These are phyloP conservation scores for Cataglyphis rosenhaueri DNA, from an alignment of 2,888 invertebrate species.

Conservation along the genomic window DNA sequence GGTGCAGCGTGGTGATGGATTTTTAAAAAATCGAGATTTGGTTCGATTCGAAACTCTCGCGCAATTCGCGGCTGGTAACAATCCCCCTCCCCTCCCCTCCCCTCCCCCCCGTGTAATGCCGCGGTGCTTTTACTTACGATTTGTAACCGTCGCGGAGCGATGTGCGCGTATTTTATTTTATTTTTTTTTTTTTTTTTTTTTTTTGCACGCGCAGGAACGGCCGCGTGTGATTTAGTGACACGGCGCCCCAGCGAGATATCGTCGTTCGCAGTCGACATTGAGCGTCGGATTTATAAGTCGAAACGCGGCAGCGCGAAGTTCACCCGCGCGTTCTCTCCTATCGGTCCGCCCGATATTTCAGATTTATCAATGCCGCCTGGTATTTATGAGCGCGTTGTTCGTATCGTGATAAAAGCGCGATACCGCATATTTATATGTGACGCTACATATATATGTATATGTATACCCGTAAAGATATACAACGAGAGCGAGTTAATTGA, in stretches of 20 bases:
- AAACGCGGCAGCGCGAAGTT: constrained; percentile 38
- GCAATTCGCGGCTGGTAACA: neutral
- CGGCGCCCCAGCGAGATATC: constrained; percentile 48
- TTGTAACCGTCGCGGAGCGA: constrained; percentile 41
- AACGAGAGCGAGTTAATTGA: neutral
- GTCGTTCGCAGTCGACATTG: constrained; percentile 54
- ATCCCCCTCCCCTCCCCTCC: too few relatives aligned
- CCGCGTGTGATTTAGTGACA: constrained; percentile 54
- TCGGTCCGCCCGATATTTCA: constrained; percentile 59
- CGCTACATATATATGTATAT: neutral
- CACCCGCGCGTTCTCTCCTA: constrained; percentile 23
- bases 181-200: constrained; percentile 12
- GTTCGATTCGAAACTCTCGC: constrained; percentile 15
- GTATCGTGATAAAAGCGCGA: constrained; percentile 52
- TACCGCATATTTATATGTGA: constrained; percentile 20
- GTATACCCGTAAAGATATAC: neutral
- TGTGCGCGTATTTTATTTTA: constrained; percentile 8
- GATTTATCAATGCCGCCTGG: constrained; percentile 64
- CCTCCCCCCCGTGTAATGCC: neutral
- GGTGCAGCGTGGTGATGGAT: constrained; percentile 9
- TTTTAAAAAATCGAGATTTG: constrained; percentile 20
- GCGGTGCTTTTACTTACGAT: constrained; percentile 47
- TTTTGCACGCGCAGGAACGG: constrained; percentile 22
- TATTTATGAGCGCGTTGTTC: constrained; percentile 65
- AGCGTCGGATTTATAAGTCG: constrained; percentile 61